Conservation (phyloP, 2,113 vertebrate species). For the Scophthalmus maximus region DNA sequence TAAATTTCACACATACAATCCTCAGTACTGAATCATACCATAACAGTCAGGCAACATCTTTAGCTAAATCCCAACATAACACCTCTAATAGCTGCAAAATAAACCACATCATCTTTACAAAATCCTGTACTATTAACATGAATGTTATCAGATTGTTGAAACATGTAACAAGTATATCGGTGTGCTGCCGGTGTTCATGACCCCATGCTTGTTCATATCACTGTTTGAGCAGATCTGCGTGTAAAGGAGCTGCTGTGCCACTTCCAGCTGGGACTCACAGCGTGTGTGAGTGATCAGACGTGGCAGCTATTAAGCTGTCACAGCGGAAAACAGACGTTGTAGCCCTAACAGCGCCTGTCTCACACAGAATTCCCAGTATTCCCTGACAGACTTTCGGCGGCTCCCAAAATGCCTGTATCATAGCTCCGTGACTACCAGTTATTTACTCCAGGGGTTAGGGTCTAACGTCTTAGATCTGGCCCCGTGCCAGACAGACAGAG, state of each 20-base stretch:
- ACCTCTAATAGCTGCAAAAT: neutral
- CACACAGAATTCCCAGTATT: conserved; percentile 52
- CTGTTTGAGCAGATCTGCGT: conserved; percentile 3
- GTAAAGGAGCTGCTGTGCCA: conserved; percentile 13
- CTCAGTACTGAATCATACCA: conserved; percentile 8
- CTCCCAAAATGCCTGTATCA: conserved; percentile 45
- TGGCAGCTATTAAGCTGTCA: conserved; percentile 57
- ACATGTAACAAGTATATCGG: neutral
- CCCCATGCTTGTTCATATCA: conserved; percentile 2
- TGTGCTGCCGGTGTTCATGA: neutral
- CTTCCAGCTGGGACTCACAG: conserved; percentile 3
- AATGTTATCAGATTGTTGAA: neutral
- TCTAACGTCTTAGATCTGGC: conserved; percentile 50
- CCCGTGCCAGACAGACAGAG: conserved; percentile 14
- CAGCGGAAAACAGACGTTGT: conserved; percentile 41
- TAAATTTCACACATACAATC: conserved; percentile 18
- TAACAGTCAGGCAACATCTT: neutral
- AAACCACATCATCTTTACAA: neutral
- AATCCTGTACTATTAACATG: neutral
- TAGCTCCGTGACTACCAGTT: conserved; percentile 31
- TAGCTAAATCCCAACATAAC: neutral
- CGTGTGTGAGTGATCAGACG: conserved; percentile 41
- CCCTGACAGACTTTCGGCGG: conserved; percentile 42
- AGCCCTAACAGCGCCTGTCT: conserved; percentile 12
- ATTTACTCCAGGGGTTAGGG: conserved; percentile 40